phyloP scores from a whole-genome alignment of 2,113 vertebrate genomes.

The Mellivora capensis region DNA sequence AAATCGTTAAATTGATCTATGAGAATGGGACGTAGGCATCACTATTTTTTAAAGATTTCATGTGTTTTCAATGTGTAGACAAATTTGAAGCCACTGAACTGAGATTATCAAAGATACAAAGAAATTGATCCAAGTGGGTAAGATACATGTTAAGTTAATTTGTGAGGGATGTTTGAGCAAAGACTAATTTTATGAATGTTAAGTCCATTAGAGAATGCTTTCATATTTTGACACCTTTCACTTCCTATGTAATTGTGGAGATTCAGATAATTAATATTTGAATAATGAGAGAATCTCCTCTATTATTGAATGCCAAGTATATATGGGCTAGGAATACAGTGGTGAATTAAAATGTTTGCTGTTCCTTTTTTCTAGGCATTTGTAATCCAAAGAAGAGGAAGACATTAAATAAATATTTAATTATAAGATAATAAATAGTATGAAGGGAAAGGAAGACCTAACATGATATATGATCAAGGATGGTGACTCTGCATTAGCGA shows the following conservation, averaged over 20 bases:
- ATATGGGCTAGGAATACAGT: background rate
- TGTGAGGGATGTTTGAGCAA: background rate
- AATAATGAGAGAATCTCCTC: background rate
- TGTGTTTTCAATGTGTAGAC: background rate
- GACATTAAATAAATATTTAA: slow-evolving; percentile 15
- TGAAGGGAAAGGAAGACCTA: background rate
- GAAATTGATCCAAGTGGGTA: background rate
- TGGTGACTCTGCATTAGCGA: background rate
- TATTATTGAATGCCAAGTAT: background rate
- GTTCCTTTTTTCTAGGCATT: background rate
- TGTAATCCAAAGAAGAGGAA: slow-evolving; percentile 3
- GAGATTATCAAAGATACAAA: slow-evolving; percentile 28
- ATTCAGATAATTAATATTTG: slow-evolving; percentile 15
- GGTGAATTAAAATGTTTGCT: slow-evolving; percentile 1
- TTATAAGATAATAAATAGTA: background rate
- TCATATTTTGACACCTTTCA: background rate
- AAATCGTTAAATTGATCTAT: background rate
- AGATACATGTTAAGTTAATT: background rate
- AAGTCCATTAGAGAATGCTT: slow-evolving; percentile 19
- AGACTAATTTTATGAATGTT: background rate
- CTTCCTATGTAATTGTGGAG: background rate
- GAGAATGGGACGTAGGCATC: background rate
- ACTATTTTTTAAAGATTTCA: background rate
- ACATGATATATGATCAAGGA: background rate
- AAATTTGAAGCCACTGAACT: slow-evolving; percentile 9